Conservation (phyloP, 2,888 invertebrate genomes). For the Galerucella calmariensis region DNA sequence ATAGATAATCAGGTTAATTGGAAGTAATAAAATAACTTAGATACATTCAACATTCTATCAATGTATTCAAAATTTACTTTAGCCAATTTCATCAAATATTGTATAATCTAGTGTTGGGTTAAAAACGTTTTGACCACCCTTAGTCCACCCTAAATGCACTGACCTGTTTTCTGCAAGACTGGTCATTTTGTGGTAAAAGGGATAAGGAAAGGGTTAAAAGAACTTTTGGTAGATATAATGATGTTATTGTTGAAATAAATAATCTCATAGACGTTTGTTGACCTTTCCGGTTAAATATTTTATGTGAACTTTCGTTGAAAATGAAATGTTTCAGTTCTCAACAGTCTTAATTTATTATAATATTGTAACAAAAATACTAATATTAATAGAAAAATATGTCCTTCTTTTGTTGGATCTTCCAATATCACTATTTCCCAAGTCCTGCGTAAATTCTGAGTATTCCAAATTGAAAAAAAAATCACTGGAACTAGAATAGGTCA, state of each 20-base stretch:
- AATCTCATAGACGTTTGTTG: slow-evolving; percentile 1
- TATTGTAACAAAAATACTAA: too few relatives aligned
- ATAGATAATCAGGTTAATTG: too few relatives aligned
- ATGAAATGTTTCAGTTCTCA: not conserved
- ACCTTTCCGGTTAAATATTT: slow-evolving; percentile 5
- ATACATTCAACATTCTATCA: not conserved
- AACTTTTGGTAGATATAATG: not conserved
- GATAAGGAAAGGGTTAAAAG: slow-evolving; percentile 5
- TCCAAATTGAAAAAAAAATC: too few relatives aligned
- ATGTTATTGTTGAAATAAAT: slow-evolving; percentile 3
- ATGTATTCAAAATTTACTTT: not conserved
- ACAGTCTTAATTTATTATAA: too few relatives aligned
- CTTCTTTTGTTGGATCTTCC: too few relatives aligned
- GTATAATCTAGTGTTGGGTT: not conserved
- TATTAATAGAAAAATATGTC: too few relatives aligned
- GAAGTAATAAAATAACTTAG: too few relatives aligned
- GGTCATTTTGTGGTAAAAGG: slow-evolving; percentile 13
- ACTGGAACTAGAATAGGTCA: too few relatives aligned
- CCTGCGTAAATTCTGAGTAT: too few relatives aligned
- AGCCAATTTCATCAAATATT: not conserved
- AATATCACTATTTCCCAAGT: too few relatives aligned
- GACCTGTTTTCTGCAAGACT: slow-evolving; percentile 9
- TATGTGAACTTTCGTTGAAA: not conserved
- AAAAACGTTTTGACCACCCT: not conserved
- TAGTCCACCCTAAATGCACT: not conserved